Evolutionary conservation across 2,888 invertebrate genomes (phyloP), one percentile per base, ranked within the genome.

Genomic region (Drosophila subquinaria): DNA sequence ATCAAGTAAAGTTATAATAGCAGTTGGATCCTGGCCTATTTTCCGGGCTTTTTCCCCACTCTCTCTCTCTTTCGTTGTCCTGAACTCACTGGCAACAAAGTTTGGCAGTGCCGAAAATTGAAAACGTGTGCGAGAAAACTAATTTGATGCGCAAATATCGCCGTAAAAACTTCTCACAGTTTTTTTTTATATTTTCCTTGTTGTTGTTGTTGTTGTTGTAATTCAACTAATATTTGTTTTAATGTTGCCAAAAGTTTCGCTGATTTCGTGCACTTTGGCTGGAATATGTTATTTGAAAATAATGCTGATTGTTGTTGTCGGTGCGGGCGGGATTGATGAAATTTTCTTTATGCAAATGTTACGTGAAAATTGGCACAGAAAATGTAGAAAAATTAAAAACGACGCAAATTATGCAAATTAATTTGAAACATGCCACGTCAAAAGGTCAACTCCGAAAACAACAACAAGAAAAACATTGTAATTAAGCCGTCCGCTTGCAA

Each of bases 321-420:
- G 33, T 38, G 20, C n/a, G 15, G 15, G 43, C 15, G 10, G 36
- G 45, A 73, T 40, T 68, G 55, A 65, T 79, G 84, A 57, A 71
- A 66, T 67, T 72, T 76, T 75, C 47, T 66, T 73, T 71, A 76
- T 87, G 81, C 66, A 87, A 84, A 89, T 87, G 60, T 45, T 53
- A 74, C 69, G 74, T 80, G 71, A 42, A 86, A 80, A 82, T 80
- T 69, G 65, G 61, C 69, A 76, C 47, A 47, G 55, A 50, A 73
- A 83, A 86, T 77, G 62, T 68, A 57, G 42, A 69, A 88, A 89
- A 89, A 80, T 78, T 68, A 64, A 76, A 76, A 71, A 53, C 78
- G 67, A 55, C 69, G 73, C 70, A 82, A 77, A 88, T 86, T 86
- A 86, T 86, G 90, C 78, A 88, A 86, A 86, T 86, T 69, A 76